These are phyloP conservation scores for Chorisops tibialis DNA, from an alignment of 2,888 invertebrate species.

Conservation along the genomic window DNA sequence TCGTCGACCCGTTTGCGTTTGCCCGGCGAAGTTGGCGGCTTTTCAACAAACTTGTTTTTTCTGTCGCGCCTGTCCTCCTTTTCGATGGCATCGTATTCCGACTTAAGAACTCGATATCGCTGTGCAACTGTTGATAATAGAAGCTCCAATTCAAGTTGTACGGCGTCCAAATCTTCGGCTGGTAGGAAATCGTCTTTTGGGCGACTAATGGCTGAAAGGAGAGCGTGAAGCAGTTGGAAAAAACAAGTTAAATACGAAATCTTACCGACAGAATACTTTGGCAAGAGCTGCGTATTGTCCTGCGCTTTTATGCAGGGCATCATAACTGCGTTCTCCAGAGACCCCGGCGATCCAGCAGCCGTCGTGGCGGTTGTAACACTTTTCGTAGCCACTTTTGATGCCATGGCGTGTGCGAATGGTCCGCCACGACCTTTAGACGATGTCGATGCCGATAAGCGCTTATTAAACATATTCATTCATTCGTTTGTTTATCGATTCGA, in stretches of 20 bases:
- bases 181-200: conserved; percentile 72
- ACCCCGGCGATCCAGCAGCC: background rate
- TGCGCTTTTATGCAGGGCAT: conserved; percentile 67
- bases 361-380: background rate
- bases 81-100: conserved; percentile 69
- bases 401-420: background rate
- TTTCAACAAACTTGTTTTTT: conserved; percentile 46
- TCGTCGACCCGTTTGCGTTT: conserved; percentile 47
- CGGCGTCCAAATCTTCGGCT: conserved; percentile 82
- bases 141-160: conserved; percentile 85
- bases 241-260: background rate
- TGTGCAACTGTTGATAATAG: conserved; percentile 79
- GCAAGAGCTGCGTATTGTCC: conserved; percentile 65
- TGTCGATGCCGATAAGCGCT: conserved; percentile 3
- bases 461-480: conserved; percentile 9
- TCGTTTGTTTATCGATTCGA: background rate
- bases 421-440: background rate
- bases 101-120: conserved; percentile 72
- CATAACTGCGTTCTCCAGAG: conserved; percentile 17
- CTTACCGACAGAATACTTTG: conserved; percentile 60
- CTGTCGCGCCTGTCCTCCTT: conserved; percentile 57
- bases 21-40: conserved; percentile 38
- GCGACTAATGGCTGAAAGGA: conserved; percentile 58
- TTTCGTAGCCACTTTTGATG: conserved; percentile 8
- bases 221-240: background rate